Evolutionary conservation across 30 jellyfish, hydroid and myxozoan genomes (phyloP), one percentile per base, ranked within the genome.

Genomic region (Haliclystus octoradiatus): DNA sequence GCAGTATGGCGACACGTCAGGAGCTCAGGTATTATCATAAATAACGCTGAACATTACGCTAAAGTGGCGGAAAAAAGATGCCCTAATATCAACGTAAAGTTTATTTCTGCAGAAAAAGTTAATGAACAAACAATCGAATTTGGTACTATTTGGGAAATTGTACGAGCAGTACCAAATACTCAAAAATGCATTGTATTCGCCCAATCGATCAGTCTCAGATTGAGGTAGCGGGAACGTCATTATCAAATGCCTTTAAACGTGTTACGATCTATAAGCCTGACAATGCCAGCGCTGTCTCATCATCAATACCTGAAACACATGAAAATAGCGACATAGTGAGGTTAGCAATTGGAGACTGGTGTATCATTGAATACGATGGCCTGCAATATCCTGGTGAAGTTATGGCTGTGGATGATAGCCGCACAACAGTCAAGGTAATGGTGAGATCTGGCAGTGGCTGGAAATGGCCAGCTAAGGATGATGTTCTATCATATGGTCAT

Each of bases 141-240:
- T 26, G 32, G 47, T 33, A 9, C 28, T 23, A 52, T 40, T 50
- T 72, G 83, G 83, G 49, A 33, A 24, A 61, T 34, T 4, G 28
- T 70, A 24, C 34, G 53, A 66, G 62, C 77, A 25, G 53, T 72
- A 31, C 62, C 83, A 53, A 72, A 72, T 26, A 72, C 65, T 25
- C 52, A 53, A 34, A 33, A 33, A 52, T 70, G 4, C 81, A 70
- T 50, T 70, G 50, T 50, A 35, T 72, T 22, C 49, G 2, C 2
- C 51, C 83, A n/a, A 72, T 34, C 27, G 78, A 62, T 40, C 46
- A 46, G 9, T 52, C 24, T 61, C 65, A 32, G 32, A 40, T 72
- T 60, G 27, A 34, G 32, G 83, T 61, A 28, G 66, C 83, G 14
- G 83, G 34, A 13, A 72, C 76, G 61, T 61, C 83, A 40, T 63